Base-by-base conservation (phyloP, 2,797 vertebrate genomes). In the Gallinago stenura region DNA sequence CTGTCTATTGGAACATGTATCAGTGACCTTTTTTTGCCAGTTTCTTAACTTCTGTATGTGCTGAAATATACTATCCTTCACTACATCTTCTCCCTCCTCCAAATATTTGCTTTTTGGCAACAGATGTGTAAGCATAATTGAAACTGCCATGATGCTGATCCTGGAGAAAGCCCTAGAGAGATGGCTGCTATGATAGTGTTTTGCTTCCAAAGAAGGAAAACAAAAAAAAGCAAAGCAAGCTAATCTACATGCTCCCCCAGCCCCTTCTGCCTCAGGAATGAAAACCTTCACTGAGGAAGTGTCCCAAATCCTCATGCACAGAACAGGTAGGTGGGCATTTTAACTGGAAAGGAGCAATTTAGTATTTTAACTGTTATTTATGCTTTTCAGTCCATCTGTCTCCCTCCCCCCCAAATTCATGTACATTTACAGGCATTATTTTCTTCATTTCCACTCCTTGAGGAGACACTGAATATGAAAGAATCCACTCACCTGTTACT, bases 401-500 rank as follows among this genome's bases (percentile, higher is more conserved):
- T 43, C 12, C 28, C 9, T 3, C 11, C 8, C 14, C 6, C 6
- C 2, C 6, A 5, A 9, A 4, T 7, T 15, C 1, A 5, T 15
- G 37, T 30, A 31, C 58, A 82, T 60, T 61, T 58, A 43, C 75
- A 62, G 30, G 33, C 21, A 25, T 25, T 31, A 9, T 18, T 37
- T 50, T 33, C 71, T 66, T 19, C 41, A 33, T 5, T 56, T 54
- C 37, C 9, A 45, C 24, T 20, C 39, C 69, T 45, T 10, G 2
- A 25, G 39, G 28, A 68, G 10, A 5, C 58, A 17, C 6, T 0
- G 0, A 26, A 6, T 0, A 30, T 2, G 28, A 41, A 24, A 24
- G 31, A n/a, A 26, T 10, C 37, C 76, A 94, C 98, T 98, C 98
- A 99, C 99, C 99, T 58, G 99, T 99, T 70, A 98, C 98, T 41